Evolutionary conservation across 2,888 invertebrate genomes (phyloP).

Genomic region (Dryomyza anilis): DNA sequence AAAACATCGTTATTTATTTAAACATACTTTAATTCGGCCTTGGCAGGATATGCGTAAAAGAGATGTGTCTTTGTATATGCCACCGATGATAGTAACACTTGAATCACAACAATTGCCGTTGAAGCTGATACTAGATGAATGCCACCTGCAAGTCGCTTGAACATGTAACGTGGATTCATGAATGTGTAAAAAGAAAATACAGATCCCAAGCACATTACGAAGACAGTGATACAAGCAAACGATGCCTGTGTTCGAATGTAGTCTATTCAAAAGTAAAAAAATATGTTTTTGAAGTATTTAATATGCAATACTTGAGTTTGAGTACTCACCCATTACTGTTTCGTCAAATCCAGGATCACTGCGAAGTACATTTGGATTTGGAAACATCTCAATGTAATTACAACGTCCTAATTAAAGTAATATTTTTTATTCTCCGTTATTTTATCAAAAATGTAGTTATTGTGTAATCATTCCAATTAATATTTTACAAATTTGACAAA

Average conservation of each 20-base stretch:
- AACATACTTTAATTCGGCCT: conserved; percentile 66
- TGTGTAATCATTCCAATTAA: not conserved
- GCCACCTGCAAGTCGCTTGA: conserved; percentile 83
- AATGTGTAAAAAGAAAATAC: conserved; percentile 85
- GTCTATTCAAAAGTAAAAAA: conserved; percentile 64
- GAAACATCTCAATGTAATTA: conserved; percentile 69
- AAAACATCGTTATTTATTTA: not conserved
- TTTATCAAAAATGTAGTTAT: not conserved
- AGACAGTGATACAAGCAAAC: conserved; percentile 80
- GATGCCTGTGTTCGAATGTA: conserved; percentile 83
- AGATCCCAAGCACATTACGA: conserved; percentile 81
- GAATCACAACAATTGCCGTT: conserved; percentile 80
- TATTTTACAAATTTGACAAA: not conserved
- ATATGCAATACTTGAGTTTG: not conserved
- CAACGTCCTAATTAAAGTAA: conserved; percentile 62
- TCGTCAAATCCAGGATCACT: conserved; percentile 64
- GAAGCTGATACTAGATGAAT: conserved; percentile 85
- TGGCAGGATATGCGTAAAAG: conserved; percentile 70
- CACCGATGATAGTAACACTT: conserved; percentile 77
- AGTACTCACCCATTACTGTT: conserved; percentile 64
- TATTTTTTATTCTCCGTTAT: not conserved
- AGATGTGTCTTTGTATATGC: conserved; percentile 73
- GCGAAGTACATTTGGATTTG: conserved; percentile 63
- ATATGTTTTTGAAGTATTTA: conserved; percentile 39
- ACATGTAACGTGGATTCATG: conserved; percentile 84